Evolutionary conservation across 2,797 vertebrate species (phyloP).

Genomic region (Margarornis squamiger): DNA sequence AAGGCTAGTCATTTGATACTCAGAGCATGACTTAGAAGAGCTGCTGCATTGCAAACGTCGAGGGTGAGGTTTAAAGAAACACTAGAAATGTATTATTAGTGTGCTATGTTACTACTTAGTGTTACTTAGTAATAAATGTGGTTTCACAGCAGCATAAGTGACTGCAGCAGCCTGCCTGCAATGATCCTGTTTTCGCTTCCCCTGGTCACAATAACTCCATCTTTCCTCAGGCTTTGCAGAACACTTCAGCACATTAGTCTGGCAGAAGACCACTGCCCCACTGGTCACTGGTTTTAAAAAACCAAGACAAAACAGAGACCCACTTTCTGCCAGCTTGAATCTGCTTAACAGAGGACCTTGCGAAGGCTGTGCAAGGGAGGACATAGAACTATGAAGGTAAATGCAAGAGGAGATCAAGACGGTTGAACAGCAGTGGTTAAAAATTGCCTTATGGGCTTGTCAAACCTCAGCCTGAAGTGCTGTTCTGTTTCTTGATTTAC

Average conservation of each 20-base stretch:
- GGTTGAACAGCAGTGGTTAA: not conserved
- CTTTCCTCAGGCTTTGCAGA: not conserved
- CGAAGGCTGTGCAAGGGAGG: not conserved
- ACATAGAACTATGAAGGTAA: not conserved
- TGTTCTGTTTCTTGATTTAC: constrained; percentile 16
- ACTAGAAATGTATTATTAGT: constrained; percentile 1
- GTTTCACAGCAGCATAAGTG: not conserved
- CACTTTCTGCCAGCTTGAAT: not conserved
- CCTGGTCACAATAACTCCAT: not conserved
- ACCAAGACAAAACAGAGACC: not conserved
- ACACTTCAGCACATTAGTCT: not conserved
- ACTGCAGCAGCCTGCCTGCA: not conserved
- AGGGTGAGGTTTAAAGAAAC: constrained; percentile 1
- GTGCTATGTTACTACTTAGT: not conserved
- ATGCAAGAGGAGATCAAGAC: not conserved
- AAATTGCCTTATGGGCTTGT: not conserved
- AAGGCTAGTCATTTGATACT: not conserved
- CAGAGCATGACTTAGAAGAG: not conserved
- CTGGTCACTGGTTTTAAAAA: not conserved
- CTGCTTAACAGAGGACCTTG: not conserved
- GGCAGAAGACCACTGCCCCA: not conserved
- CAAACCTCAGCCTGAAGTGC: not conserved
- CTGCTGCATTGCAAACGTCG: not conserved
- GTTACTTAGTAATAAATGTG: not conserved
- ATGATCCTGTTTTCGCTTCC: not conserved